Evolutionary conservation across 2,797 vertebrate genomes (phyloP).

Genomic region (Florisuga fusca): DNA sequence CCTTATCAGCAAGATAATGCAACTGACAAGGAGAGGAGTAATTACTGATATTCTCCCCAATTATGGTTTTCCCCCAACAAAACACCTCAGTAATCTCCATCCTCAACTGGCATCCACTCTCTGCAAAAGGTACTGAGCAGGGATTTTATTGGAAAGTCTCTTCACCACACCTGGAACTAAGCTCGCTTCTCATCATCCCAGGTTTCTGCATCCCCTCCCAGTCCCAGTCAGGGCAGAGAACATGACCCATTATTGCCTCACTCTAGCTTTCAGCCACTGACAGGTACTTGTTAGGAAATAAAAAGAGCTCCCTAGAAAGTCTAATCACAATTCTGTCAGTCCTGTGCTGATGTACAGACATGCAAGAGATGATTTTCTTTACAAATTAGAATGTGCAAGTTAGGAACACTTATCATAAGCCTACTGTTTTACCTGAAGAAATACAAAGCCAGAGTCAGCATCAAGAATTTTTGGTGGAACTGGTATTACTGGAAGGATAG

Average conservation of each 20-base stretch:
- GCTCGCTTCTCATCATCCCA: not conserved
- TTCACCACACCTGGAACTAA: not conserved
- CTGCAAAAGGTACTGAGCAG: not conserved
- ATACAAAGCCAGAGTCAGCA: not conserved
- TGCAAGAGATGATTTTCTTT: not conserved
- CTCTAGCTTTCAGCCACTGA: not conserved
- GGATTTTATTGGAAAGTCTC: not conserved
- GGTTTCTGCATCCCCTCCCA: not conserved
- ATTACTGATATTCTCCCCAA: not conserved
- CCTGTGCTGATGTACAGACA: accelerated
- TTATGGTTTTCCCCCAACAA: not conserved
- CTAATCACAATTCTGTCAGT: not conserved
- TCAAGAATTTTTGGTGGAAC: not conserved
- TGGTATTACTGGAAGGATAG: not conserved
- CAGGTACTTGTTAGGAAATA: not conserved
- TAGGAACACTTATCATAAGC: not conserved
- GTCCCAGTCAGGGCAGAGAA: not conserved
- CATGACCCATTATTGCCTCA: not conserved
- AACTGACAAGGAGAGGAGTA: not conserved
- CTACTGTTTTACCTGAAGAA: not conserved
- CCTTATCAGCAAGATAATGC: not conserved
- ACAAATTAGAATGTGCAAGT: not conserved
- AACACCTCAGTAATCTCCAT: not conserved
- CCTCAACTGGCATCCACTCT: not conserved
- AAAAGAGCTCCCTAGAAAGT: not conserved